Evolutionary conservation across 2,888 invertebrate species (phyloP), one percentile per base, ranked within the genome.

Genomic region (Enchytraeus crypticus): DNA sequence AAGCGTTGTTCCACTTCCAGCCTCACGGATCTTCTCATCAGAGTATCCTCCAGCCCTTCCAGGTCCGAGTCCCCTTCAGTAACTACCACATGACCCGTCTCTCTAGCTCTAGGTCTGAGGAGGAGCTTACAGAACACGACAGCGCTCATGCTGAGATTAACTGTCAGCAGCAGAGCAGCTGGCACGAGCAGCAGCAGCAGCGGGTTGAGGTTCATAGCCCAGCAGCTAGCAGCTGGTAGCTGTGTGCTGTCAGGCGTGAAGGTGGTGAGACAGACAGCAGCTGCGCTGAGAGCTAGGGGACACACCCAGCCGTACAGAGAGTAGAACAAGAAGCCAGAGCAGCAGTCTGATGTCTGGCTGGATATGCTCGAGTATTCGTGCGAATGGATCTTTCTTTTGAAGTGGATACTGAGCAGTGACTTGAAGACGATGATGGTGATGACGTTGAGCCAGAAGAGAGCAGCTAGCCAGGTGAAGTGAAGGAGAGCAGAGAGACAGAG

Each of bases 371-470:
- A 38, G 11, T 38, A 18, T n/a, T n/a, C n/a, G n/a, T n/a, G n/a
- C n/a, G n/a, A n/a, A n/a, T n/a, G n/a, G n/a, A n/a, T n/a, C n/a
- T n/a, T n/a, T n/a, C n/a, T n/a, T n/a, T n/a, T n/a, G 38, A 38
- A 38, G 49, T 47, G 49, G 23, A 47, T 23, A 8, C 49, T 47
- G 14, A 47, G 49, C 5, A 57, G 57, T 5, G 45, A 27, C 11
- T 27, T 21, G 57, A 57, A 57, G 46, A 57, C 57, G 45, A 29
- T 45, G 29, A 57, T 46, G 5, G 57, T 27, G 45, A 57, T 43
- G 57, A 57, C 57, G 47, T 43, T 57, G 29, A 57, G 57, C 57
- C 57, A 57, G 47, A 57, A 57, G 29, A 30, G 23, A n/a, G 46
- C 45, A 5, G 57, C 46, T 18, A 57, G n/a, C 29, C 26, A 43